Base-by-base conservation (phyloP, 2,888 invertebrate genomes). In the Ethmia dodecea region DNA sequence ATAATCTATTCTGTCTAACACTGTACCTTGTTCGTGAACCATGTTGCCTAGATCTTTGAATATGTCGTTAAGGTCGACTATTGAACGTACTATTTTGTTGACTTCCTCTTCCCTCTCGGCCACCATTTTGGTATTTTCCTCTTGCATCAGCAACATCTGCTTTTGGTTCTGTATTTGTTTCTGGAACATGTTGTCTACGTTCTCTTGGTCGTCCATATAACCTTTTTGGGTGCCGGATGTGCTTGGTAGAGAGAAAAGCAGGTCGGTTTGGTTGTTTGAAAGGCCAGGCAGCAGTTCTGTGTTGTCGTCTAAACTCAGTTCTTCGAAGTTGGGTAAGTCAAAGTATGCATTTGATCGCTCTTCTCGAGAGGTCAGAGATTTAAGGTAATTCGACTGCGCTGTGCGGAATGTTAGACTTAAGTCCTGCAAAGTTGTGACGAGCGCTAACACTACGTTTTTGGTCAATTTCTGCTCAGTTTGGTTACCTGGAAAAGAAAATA, bases 1-100 rank as follows among this genome's bases (percentile, higher is more conserved):
- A 77, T 97, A 99, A 77, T 99, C 99, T 60, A 99, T 99, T 48
- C 99, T 88, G 76, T 99, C 99, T 47, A 99, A 86, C 6, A 99
- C 90, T 0, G 97, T 97, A 2, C 99, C 99, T 88, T 98, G 93
- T 55, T 94, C 93, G 26, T 91, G 89, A 0, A 94, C 93, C 92
- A 94, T 92, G 40, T 91, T 90, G 0, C 89, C 90, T 39, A 94
- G 71, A 58, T 94, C 94, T 84, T 97, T 96, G 67, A 98, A 98
- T 44, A 99, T 93, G 47, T 96, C 93, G 68, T 98, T 98, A 43
- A 99, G 88, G 71, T 99, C 98, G 8, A 94, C 89, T 56, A 98
- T 98, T 1, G 97, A 97, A 49, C 93, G 91, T 0, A 98, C 96
- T 38, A 99, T 95, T 60, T 94, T 93, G 33, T 93, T 93, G 0